Evolutionary conservation across 2,888 invertebrate genomes (phyloP), one percentile per base, ranked within the genome.

Genomic region (Himalopsyche tibetana): DNA sequence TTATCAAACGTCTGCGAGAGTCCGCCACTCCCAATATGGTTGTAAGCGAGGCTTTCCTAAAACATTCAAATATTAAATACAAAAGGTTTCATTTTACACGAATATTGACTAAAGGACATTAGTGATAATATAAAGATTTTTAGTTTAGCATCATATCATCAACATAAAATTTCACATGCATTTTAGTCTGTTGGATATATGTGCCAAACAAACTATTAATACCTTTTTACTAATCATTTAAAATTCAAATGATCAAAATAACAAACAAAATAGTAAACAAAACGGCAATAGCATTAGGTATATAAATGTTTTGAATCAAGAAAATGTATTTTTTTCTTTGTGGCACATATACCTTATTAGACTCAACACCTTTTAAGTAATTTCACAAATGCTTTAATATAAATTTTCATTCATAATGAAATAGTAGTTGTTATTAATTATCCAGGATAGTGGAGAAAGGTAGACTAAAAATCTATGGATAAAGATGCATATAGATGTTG

Each of bases 381-480:
- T 51, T 51, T 51, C 51, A 51, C 51, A 51, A 15, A 51, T 51
- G 15, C 15, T 15, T 51, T 51, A 51, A 4, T 51, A 15, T 51
- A 15, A 51, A 51, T 51, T 51, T 51, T 15, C 51, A 51, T 51
- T 51, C 51, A 51, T 51, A 51, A 15, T 51, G 51, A 51, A 51
- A 15, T 51, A 51, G 4, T 15, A 51, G 15, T 51, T 15, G 12
- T 51, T 4, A 2, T 51, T 51, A 15, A 51, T 51, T 51, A 51
- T 51, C 51, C 51, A 51, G 51, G 51, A 51, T 51, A 51, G 51
- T 51, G 15, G 51, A 51, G 51, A 51, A 12, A 19, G n/a, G 28
- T 63, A 63, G 63, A 63, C 19, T 63, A 19, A 63, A 63, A n/a
- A 63, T 63, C 63, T 63, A 63, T 19, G 28, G 63, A 19, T 63